Evolutionary conservation across 2,113 vertebrate genomes (phyloP).

Genomic region (Rhinolophus sinicus): DNA sequence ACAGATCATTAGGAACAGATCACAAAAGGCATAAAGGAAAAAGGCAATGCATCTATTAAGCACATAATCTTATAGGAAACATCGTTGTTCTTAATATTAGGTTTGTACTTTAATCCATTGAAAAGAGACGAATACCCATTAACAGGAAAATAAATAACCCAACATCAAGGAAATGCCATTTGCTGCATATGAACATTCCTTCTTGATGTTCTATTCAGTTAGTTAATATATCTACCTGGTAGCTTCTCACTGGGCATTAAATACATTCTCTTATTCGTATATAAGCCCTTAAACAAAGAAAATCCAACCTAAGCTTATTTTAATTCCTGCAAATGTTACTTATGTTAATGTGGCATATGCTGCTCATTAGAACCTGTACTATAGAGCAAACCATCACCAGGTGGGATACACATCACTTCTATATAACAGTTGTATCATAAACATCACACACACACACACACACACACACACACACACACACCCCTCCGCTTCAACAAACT

Average conservation of each 20-base stretch:
- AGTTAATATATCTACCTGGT: constrained; percentile 45
- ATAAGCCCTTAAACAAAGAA: constrained; percentile 59
- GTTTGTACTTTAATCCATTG: constrained; percentile 27
- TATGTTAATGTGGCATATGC: constrained; percentile 71
- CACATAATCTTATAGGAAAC: background rate
- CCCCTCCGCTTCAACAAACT: background rate
- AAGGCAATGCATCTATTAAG: background rate
- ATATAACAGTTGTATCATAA: background rate
- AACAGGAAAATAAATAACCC: constrained; percentile 45
- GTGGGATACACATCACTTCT: constrained; percentile 41
- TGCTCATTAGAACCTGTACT: constrained; percentile 67
- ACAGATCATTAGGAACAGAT: constrained; percentile 39
- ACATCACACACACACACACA: background rate
- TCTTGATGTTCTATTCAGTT: constrained; percentile 56
- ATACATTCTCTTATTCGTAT: constrained; percentile 39
- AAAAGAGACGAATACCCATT: background rate
- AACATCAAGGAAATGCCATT: constrained; percentile 49
- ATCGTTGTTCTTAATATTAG: background rate
- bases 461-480: background rate
- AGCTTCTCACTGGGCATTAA: constrained; percentile 48
- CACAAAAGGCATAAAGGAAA: constrained; percentile 11
- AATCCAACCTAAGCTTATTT: constrained; percentile 60
- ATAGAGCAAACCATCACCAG: constrained; percentile 29
- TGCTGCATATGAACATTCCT: background rate
- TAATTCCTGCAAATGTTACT: constrained; percentile 65